Evolutionary conservation across 2,113 vertebrate genomes (phyloP), one percentile per base, ranked within the genome.

Genomic region (Peromyscus californicus): DNA sequence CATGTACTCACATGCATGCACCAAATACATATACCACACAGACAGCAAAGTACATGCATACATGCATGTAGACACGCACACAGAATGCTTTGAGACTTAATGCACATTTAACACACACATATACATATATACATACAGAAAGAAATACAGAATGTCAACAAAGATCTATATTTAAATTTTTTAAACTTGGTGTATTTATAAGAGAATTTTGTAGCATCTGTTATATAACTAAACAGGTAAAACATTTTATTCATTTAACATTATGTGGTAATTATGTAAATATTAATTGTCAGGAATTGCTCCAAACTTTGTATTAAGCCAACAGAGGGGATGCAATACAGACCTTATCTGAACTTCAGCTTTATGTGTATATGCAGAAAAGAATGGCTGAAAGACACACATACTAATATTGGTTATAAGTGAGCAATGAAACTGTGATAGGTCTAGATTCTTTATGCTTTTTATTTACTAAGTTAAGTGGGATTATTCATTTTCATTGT

Each of bases 201-300:
- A n/a, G 42, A 10, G 79, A 54, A 82, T 15, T 83, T 78, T 94
- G 6, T 36, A 93, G 45, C 15, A 93, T 90, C 26, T 24, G 2
- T 42, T 31, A 26, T 36, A 75, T 19, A 19, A n/a, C 36, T 89
- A 80, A 76, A 79, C 69, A 74, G 16, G 59, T 19, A 84, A 93
- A 93, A 2, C 54, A 82, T 1, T 67, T 15, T 76, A 76, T 22
- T 79, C 48, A 79, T 33, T 17, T 79, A 79, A 48, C 48, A 51
- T 51, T 78, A 48, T 79, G 29, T 33, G 45, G 76, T 75, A 67
- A 59, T 78, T 86, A 86, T 76, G 5, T 67, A 91, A 95, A 93
- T 93, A 91, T 45, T 83, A 93, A 96, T 57, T 90, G 33, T 2
- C 11, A 96, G 42, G 88, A 89, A 78, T 94, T 45, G 26, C 45